Evolutionary conservation across 2,888 invertebrate genomes (phyloP), one percentile per base, ranked within the genome.

Genomic region (Cheilosia pagana): DNA sequence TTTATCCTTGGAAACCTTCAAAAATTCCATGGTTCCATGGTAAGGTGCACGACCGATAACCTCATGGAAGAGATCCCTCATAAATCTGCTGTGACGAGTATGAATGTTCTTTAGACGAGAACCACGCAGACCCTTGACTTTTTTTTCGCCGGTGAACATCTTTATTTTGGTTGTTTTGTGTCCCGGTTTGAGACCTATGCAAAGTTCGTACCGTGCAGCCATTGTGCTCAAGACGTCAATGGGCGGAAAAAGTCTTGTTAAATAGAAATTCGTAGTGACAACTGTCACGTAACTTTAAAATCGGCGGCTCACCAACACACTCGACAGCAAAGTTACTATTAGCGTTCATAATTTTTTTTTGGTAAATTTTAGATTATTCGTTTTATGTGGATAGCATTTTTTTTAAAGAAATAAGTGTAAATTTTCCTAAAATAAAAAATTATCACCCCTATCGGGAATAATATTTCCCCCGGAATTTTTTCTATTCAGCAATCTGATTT

Each of bases 1-100:
- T n/a, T 99, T 99, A 93, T 99, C 99, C 92, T 98, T 98, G 76
- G 98, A 98, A 87, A 99, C 98, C 93, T 98, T 98, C 91, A 99
- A 93, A 95, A 99, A 98, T 93, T 99, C 99, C 97, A 99, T 98
- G 88, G 97, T 97, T 88, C 99, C 98, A 92, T 99, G 99, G 92
- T 99, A 99, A 45, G 99, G 99, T 87, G 99, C 98, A 93, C 99
- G 99, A 68, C 99, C 99, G 88, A 96, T 96, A 19, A 99, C 98
- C 92, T 99, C 99, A 87, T 99, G 95, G 63, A 99, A 96, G 88
- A 99, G 93, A 90, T 99, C 99, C 86, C 99, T 95, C 88, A 99
- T 97, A 92, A 99, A 98, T 92, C 98, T 98, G 31, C 96, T 96
- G 93, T 98, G 98, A 91, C 98, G 98, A 25, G 98, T 98, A 93